phyloP scores from a whole-genome alignment of 2,888 invertebrate species.

The Allolobophora icterica region DNA sequence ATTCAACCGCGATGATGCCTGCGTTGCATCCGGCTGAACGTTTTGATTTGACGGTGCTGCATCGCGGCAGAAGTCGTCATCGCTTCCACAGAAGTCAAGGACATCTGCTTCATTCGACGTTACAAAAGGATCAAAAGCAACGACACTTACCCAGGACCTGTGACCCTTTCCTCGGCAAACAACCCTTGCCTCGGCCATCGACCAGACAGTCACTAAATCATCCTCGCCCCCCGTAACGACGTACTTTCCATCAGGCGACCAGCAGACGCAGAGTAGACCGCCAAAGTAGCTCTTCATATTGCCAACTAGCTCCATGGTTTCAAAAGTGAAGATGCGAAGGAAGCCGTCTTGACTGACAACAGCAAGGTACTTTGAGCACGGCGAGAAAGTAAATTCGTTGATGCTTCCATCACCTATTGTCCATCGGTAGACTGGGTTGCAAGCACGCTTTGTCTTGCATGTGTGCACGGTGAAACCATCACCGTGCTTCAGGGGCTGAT shows the following conservation, averaged over 20 bases:
- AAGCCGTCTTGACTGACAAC: slow-evolving; percentile 87
- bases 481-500: slow-evolving; percentile 92
- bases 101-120: slow-evolving; percentile 70
- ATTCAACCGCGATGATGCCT: background rate
- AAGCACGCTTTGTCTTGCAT: slow-evolving; percentile 91
- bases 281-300: slow-evolving; percentile 94
- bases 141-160: slow-evolving; percentile 95
- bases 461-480: slow-evolving; percentile 92
- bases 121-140: slow-evolving; percentile 75
- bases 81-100: slow-evolving; percentile 67
- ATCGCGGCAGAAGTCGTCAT: slow-evolving; percentile 54
- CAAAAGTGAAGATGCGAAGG: slow-evolving; percentile 92
- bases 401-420: slow-evolving; percentile 73
- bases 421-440: slow-evolving; percentile 87
- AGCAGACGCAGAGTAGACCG: slow-evolving; percentile 93
- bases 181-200: slow-evolving; percentile 86
- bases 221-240: slow-evolving; percentile 95
- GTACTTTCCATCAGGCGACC: slow-evolving; percentile 95
- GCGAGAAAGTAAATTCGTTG: slow-evolving; percentile 96
- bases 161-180: slow-evolving; percentile 98
- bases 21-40: background rate
- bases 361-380: slow-evolving; percentile 86
- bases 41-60: background rate
- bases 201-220: slow-evolving; percentile 97
- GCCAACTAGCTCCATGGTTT: slow-evolving; percentile 93